Percentiles rank a stretch among this genome's conserved stretches.
phyloP scores from a whole-genome alignment of 2,113 vertebrate genomes.

The Psephotus haematonotus region DNA sequence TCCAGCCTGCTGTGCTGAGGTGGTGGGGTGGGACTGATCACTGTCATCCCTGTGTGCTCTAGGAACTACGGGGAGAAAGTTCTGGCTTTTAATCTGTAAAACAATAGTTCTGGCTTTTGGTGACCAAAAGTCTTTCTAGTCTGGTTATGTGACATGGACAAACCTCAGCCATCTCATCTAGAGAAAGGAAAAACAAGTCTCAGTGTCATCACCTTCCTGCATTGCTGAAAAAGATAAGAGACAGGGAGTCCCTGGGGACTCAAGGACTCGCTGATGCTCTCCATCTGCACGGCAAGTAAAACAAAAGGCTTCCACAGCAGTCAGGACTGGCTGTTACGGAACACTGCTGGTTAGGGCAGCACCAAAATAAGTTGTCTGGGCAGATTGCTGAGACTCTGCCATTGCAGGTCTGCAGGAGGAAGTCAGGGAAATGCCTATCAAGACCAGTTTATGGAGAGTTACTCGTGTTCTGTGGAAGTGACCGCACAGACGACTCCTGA shows the following conservation, averaged over 20 bases:
- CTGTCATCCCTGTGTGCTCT: neutral
- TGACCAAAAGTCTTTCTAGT: neutral
- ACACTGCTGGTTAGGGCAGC: neutral
- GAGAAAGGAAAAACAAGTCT: neutral
- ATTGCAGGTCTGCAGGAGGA: neutral
- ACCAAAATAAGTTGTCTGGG: neutral
- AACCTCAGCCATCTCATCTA: neutral
- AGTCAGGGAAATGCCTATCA: neutral
- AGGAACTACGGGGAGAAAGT: neutral
- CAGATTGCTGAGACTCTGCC: neutral
- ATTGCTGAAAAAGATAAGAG: neutral
- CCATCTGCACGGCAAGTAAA: neutral
- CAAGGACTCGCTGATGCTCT: neutral
- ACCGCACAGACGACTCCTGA: neutral
- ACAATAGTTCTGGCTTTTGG: neutral
- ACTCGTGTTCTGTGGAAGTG: rapidly evolving
- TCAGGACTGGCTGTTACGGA: neutral
- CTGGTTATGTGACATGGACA: rapidly evolving
- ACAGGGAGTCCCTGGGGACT: neutral
- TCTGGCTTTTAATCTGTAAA: neutral
- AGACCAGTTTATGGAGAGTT: neutral
- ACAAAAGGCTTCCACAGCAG: neutral
- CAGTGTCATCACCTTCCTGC: neutral
- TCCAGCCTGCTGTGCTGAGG: neutral
- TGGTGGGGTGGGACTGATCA: rapidly evolving